A percentile compares a stretch with the other conserved stretches of the same genome.
These are phyloP conservation scores for Temnothorax unifasciatus DNA, from an alignment of 2,888 invertebrate species.

Conservation along the genomic window DNA sequence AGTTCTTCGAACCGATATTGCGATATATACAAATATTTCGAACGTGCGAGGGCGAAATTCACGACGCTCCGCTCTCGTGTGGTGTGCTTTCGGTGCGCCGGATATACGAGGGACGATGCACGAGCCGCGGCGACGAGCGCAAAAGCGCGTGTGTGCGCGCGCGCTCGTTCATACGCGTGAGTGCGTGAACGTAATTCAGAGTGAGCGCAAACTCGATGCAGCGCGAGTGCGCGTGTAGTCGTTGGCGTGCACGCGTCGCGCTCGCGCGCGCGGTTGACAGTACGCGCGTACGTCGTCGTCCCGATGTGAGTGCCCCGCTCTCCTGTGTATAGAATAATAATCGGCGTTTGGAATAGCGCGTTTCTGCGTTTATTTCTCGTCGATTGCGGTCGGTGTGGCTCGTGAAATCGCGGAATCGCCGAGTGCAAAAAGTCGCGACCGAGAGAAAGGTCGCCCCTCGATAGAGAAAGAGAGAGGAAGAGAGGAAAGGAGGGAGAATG, in stretches of 20 bases:
- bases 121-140: constrained; percentile 12
- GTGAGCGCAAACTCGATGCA: constrained; percentile 24
- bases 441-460: constrained; percentile 26
- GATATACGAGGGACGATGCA: constrained; percentile 36
- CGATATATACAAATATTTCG: not conserved
- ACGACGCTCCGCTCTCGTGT: not conserved
- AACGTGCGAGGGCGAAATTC: not conserved
- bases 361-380: constrained; percentile 30
- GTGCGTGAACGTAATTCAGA: constrained; percentile 10
- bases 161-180: not conserved
- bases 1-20: not conserved
- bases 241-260: constrained; percentile 55
- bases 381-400: constrained; percentile 57
- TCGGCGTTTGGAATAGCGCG: constrained; percentile 3
- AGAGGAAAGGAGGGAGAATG: not conserved
- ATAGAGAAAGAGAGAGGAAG: not conserved
- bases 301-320: constrained; percentile 21
- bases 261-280: constrained; percentile 65
- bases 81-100: constrained; percentile 6
- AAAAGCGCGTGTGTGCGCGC: not conserved
- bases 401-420: constrained; percentile 58
- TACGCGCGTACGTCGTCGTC: constrained; percentile 9
- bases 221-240: constrained; percentile 54
- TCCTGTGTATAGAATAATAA: not conserved
- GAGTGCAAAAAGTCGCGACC: constrained; percentile 5